phyloP scores from a whole-genome alignment of 2,113 vertebrate genomes.

The Tamias sibiricus region DNA sequence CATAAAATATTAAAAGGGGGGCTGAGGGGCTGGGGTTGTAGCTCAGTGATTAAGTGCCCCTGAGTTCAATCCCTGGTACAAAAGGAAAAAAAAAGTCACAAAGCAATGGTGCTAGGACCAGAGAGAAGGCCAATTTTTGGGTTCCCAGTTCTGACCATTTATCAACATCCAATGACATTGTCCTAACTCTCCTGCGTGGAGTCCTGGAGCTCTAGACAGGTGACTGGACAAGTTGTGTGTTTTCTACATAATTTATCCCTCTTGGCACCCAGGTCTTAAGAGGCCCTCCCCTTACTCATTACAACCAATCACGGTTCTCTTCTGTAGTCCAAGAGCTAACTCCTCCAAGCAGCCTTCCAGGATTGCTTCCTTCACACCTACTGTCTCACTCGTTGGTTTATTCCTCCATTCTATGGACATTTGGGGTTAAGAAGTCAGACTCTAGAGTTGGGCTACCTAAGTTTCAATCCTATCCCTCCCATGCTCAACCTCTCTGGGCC shows the following conservation, averaged over 20 bases:
- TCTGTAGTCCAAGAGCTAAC: not conserved
- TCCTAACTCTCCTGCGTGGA: not conserved
- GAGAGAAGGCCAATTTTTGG: not conserved
- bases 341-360: constrained; percentile 17
- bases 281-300: not conserved
- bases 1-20: too few relatives aligned
- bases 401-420: not conserved
- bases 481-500: not conserved
- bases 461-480: not conserved
- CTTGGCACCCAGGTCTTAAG: not conserved
- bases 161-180: accelerated
- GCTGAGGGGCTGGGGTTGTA: too few relatives aligned
- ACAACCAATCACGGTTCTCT: not conserved
- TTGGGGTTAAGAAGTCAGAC: not conserved
- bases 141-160: not conserved
- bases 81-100: too few relatives aligned
- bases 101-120: not conserved
- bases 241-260: not conserved
- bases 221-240: too few relatives aligned
- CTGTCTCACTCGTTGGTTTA: not conserved
- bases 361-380: not conserved
- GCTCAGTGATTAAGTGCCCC: too few relatives aligned
- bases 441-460: not conserved
- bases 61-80: too few relatives aligned
- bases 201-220: not conserved